phyloP scores from a whole-genome alignment of 1,140 invertebrate species.

The Orussus abietinus region DNA sequence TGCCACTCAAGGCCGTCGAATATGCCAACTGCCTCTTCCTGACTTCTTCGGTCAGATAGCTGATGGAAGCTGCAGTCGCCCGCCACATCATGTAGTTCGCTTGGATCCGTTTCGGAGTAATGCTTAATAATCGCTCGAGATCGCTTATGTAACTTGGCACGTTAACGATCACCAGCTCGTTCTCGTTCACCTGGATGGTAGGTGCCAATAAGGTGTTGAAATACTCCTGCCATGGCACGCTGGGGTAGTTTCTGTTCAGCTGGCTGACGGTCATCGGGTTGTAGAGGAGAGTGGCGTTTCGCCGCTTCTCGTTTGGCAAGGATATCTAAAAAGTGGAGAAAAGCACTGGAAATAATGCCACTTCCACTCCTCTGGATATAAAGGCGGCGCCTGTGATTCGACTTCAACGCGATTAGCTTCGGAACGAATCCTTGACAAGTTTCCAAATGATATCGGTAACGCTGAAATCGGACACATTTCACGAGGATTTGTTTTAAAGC shows the following conservation, averaged over 20 bases:
- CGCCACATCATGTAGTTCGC: constrained; percentile 85
- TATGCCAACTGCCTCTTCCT: constrained; percentile 70
- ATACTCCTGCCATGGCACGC: constrained; percentile 77
- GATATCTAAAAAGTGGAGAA: constrained; percentile 64
- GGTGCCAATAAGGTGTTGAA: constrained; percentile 71
- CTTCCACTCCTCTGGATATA: too few species aligned
- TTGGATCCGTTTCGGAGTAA: constrained; percentile 45
- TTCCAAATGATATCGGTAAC: too few species aligned
- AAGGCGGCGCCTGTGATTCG: too few species aligned
- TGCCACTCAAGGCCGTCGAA: constrained; percentile 70
- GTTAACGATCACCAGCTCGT: constrained; percentile 77
- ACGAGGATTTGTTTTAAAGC: too few species aligned
- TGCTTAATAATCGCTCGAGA: constrained; percentile 58
- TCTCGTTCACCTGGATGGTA: constrained; percentile 57
- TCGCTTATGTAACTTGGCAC: constrained; percentile 73
- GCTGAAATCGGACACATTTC: too few species aligned
- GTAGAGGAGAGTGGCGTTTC: constrained; percentile 87
- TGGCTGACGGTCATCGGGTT: constrained; percentile 83
- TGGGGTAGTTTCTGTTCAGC: constrained; percentile 69
- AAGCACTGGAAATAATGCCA: constrained; percentile 4
- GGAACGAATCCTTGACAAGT: too few species aligned
- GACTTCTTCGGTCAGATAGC: constrained; percentile 71
- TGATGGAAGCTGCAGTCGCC: constrained; percentile 66
- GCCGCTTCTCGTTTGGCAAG: constrained; percentile 81
- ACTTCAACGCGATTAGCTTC: too few species aligned